These are phyloP conservation scores for Drosophila quadrilineata DNA, from an alignment of 1,140 invertebrate species.

Conservation along the genomic window DNA sequence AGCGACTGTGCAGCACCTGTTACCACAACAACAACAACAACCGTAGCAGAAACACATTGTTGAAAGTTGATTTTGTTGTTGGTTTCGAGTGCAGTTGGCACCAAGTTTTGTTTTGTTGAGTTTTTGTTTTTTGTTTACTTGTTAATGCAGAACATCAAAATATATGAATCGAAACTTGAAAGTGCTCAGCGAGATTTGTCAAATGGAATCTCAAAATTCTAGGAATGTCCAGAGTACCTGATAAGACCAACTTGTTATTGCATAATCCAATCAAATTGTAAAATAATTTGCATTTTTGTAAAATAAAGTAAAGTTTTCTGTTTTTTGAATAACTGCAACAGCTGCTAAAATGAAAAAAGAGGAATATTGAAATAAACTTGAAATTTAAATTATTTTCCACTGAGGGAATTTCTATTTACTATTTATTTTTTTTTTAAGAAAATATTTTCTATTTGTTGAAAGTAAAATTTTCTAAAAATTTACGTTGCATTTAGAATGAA, in stretches of 20 bases:
- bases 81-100: constrained; percentile 16
- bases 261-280: constrained; percentile 65
- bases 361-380: too few species aligned
- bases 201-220: constrained; percentile 7
- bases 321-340: too few species aligned
- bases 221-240: constrained; percentile 30
- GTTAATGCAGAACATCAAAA: constrained; percentile 57
- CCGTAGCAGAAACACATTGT: constrained; percentile 41
- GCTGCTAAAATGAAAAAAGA: too few species aligned
- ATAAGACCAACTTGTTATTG: constrained; percentile 49
- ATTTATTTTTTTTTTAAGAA: too few species aligned
- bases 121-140: constrained; percentile 58
- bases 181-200: constrained; percentile 1
- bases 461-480: neutral
- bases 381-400: too few species aligned
- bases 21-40: constrained; percentile 31
- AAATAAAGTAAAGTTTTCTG: constrained; percentile 46
- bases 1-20: constrained; percentile 60
- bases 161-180: constrained; percentile 15
- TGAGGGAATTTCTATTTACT: too few species aligned
- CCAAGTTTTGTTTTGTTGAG: too few species aligned
- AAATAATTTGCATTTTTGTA: constrained; percentile 75
- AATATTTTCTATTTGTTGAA: constrained; percentile 17
- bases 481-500: neutral
- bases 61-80: constrained; percentile 43